Percentiles rank a stretch among this genome's conserved stretches.
These are phyloP conservation scores for Pedetes capensis DNA, from an alignment of 2,113 vertebrate genomes.

Conservation along the genomic window DNA sequence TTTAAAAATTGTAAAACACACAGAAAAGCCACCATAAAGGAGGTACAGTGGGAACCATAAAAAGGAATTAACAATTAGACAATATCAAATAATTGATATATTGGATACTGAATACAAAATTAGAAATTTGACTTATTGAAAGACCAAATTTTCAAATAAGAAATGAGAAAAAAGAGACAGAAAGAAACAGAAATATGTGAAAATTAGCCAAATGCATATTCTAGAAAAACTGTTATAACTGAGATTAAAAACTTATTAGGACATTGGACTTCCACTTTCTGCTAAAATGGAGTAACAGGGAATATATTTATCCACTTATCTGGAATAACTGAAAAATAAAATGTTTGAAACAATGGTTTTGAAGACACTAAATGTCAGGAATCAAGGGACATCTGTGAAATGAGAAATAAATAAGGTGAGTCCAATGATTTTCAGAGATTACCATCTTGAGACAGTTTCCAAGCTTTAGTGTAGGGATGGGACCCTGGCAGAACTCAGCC, in stretches of 20 bases:
- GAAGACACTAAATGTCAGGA: not conserved
- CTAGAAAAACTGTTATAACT: not conserved
- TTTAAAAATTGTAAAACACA: not conserved
- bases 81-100: not conserved
- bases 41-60: not conserved
- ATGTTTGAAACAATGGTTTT: not conserved
- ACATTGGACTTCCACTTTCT: not conserved
- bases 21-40: not conserved
- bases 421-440: not conserved
- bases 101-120: not conserved
- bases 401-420: slow-evolving; percentile 9
- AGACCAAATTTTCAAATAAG: not conserved
- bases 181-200: not conserved
- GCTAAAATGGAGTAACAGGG: not conserved
- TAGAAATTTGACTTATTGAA: not conserved
- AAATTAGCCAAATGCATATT: not conserved
- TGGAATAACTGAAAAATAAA: not conserved
- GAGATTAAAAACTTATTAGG: not conserved
- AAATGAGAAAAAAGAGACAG: not conserved
- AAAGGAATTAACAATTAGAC: not conserved
- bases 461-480: not conserved
- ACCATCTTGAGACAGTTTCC: not conserved
- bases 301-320: not conserved
- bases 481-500: not conserved
- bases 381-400: not conserved